Evolutionary conservation across 2,888 invertebrate genomes (phyloP), one percentile per base, ranked within the genome.

Genomic region (Drosophila neonasuta): DNA sequence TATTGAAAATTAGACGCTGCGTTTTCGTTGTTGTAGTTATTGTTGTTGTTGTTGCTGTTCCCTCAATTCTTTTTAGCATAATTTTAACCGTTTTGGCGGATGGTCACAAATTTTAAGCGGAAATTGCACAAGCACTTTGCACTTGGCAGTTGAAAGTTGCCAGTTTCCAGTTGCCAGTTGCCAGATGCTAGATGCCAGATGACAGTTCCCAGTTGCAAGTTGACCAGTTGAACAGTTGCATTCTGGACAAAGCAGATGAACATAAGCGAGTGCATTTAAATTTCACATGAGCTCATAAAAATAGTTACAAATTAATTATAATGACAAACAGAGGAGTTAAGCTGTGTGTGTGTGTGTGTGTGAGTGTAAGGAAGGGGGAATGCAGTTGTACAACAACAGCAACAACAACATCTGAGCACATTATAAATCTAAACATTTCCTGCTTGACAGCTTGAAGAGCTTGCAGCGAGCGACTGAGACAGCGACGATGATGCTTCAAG

Each of bases 281-380:
- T 87, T 81, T 85, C 80, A 73, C 86, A 87, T 81, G 87, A 81
- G 81, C 86, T 87, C 81, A 82, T 86, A 82, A 86, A 82, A 87
- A 87, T 83, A 86, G 84, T 83, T 86, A 87, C 87, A 87, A 83
- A 83, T 83, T 83, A 83, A 87, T 82, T 82, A 82, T 82, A 87
- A 87, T 87, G 82, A 77, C 81, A 81, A 82, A 85, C 63, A 79
- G 51, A 55, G 56, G 65, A 66, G 54, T 61, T 57, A 9, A n/a
- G 36, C 41, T 30, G 6, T 3, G 15, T 34, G 17, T 10, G 30
- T 13, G 24, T 36, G 44, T 30, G 8, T 30, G 8, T 3, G 15
- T 34, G 17, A 10, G 32, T 13, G 24, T 36, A 36, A 15, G 24
- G 13, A 11, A 11, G 24, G 15, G 29, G 17, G 46, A 54, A 56